phyloP scores from a whole-genome alignment of 2,797 vertebrate genomes.

The Cyprinodon diabolis region DNA sequence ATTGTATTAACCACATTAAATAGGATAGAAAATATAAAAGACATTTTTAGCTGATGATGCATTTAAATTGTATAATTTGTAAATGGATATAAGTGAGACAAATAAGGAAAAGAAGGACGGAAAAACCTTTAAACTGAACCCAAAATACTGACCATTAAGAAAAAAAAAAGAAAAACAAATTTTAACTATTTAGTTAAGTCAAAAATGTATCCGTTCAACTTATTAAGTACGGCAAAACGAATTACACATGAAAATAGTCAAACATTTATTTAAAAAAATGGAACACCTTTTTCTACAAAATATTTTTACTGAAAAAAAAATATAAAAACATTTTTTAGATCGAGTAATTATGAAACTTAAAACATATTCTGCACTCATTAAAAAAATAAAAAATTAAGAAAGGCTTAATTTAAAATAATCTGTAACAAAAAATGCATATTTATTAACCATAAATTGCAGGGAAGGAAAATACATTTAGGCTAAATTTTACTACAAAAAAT shows the following conservation, averaged over 20 bases:
- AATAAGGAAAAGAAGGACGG: background rate
- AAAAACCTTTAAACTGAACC: background rate
- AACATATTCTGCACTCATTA: too few species aligned
- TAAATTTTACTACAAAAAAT: background rate
- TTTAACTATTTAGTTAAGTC: background rate
- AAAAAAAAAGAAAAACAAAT: background rate
- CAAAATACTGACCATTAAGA: background rate
- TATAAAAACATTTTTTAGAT: too few species aligned
- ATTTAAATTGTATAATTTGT: background rate
- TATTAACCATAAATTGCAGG: too few species aligned
- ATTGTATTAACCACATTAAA: background rate
- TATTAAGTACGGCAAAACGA: background rate
- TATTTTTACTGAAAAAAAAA: background rate
- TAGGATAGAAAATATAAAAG: background rate
- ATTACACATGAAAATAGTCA: background rate
- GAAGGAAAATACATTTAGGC: too few species aligned
- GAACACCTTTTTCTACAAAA: background rate
- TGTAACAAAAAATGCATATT: background rate
- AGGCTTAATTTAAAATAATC: background rate
- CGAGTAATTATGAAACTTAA: too few species aligned
- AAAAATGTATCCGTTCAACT: background rate
- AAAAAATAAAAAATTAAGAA: background rate
- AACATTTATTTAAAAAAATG: background rate
- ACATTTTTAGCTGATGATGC: background rate
- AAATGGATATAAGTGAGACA: background rate